Percentiles rank a stretch among this genome's conserved stretches.
Evolutionary conservation across 2,888 invertebrate genomes (phyloP).

Genomic region (Physocephala rufipes): DNA sequence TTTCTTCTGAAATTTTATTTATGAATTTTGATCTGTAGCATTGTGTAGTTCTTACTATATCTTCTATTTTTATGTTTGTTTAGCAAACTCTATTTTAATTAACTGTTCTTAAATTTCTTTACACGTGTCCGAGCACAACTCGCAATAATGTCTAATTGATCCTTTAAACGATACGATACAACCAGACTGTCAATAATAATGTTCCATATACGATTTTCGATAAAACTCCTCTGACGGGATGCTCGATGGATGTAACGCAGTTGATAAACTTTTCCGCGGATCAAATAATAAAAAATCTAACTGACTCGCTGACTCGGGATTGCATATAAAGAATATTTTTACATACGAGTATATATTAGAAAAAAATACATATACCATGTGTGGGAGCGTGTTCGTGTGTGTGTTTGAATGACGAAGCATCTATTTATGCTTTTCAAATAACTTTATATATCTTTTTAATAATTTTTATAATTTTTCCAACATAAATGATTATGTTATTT

Average conservation of each 20-base stretch:
- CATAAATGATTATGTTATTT: neutral
- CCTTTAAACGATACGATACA: neutral
- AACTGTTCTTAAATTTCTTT: constrained; percentile 1
- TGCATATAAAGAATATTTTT: neutral
- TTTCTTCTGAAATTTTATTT: constrained; percentile 26
- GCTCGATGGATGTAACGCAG: too few species aligned
- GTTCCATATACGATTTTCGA: neutral
- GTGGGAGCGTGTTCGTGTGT: neutral
- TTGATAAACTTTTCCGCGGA: neutral
- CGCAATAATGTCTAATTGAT: neutral
- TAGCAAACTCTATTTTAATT: constrained; percentile 26
- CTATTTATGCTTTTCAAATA: constrained; percentile 9
- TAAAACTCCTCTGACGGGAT: too few species aligned
- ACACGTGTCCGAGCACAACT: neutral
- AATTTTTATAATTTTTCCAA: constrained; percentile 12
- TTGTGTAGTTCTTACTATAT: constrained; percentile 16
- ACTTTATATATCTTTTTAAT: constrained; percentile 14
- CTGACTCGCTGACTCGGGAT: neutral
- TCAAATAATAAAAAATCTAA: neutral
- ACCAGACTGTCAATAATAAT: neutral
- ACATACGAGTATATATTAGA: constrained; percentile 20
- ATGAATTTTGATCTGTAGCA: constrained; percentile 33
- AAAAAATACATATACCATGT: constrained; percentile 25
- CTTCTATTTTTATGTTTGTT: constrained; percentile 7
- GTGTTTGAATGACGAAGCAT: constrained; percentile 25